Base-by-base conservation (phyloP, 2,888 invertebrate species). In the Acronicta psi region DNA sequence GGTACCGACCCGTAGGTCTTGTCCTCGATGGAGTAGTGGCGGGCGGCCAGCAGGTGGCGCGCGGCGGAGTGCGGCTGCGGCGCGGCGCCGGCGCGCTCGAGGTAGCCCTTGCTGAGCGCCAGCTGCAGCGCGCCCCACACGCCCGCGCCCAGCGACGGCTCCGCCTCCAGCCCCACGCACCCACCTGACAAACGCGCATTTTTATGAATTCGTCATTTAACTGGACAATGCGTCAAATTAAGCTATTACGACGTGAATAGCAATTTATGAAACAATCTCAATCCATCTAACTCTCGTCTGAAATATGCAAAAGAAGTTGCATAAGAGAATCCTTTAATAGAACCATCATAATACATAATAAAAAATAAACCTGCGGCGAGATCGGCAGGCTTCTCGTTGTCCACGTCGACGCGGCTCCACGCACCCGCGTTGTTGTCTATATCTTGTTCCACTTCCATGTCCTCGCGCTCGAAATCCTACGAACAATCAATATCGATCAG, bases 51-150 rank as follows among this genome's bases (percentile, higher is more conserved):
- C 75, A 81, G 78, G 42, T 83, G 83, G 76, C 66, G 18, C 51
- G 65, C 60, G 38, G 44, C 75, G 47, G 73, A 96, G 96, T 74
- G 75, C 40, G 86, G 84, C 67, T 84, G 83, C 96, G 97, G 91
- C 85, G 97, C 97, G 57, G 95, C 95, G 51, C 96, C 96, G 75
- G 97, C 97, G 73, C 97, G 96, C 88, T 98, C 98, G 58, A 99
- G 95, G 90, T 98, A 99, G 10, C 98, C 99, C 95, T 99, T 99
- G 82, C 98, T 98, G 87, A 97, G 95, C 20, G 99, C 99, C 66
- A 99, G 93, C 82, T 96, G 96, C 63, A 99, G 94, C 13, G 99
- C 99, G 69, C 98, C 98, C 41, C 97, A 98, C 60, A 99, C 96
- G 49, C 99, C 99, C n/a, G 96, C 95, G 60, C 97, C 97, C 47